Conservation (phyloP, 2,797 vertebrate genomes). For the Masticophis lateralis region DNA sequence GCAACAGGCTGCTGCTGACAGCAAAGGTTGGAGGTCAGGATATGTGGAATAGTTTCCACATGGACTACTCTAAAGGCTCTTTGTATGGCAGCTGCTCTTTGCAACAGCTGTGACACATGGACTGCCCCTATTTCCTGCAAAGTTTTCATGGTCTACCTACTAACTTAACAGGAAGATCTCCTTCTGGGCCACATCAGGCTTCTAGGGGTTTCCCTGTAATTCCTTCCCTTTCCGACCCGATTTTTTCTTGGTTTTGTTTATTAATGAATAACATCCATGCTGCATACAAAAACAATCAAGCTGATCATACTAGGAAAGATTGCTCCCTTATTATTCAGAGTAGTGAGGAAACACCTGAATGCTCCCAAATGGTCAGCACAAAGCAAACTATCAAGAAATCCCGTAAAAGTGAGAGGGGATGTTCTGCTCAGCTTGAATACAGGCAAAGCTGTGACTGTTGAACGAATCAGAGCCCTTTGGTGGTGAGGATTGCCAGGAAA, state of each 20-base stretch:
- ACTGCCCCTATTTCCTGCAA: background rate
- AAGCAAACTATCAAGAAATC: background rate
- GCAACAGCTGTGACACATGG: background rate
- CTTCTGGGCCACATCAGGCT: background rate
- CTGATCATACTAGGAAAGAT: background rate
- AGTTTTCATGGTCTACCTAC: background rate
- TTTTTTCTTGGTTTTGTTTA: background rate
- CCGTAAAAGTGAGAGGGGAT: background rate
- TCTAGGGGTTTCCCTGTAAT: background rate
- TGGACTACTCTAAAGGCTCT: background rate
- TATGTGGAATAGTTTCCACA: background rate
- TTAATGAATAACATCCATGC: background rate
- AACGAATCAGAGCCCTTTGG: background rate
- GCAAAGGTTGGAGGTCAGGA: background rate
- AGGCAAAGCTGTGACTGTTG: no score
- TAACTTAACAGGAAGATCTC: background rate
- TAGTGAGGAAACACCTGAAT: background rate
- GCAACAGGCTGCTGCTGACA: background rate
- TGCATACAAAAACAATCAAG: background rate
- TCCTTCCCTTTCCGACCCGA: background rate
- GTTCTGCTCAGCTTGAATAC: background rate
- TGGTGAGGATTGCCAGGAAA: background rate
- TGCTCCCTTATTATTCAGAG: background rate
- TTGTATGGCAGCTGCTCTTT: background rate
- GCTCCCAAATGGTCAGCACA: background rate